Percentiles rank a stretch among this genome's conserved stretches.
Evolutionary conservation across 2,797 vertebrate genomes (phyloP).

Genomic region (Echiichthys vipera): DNA sequence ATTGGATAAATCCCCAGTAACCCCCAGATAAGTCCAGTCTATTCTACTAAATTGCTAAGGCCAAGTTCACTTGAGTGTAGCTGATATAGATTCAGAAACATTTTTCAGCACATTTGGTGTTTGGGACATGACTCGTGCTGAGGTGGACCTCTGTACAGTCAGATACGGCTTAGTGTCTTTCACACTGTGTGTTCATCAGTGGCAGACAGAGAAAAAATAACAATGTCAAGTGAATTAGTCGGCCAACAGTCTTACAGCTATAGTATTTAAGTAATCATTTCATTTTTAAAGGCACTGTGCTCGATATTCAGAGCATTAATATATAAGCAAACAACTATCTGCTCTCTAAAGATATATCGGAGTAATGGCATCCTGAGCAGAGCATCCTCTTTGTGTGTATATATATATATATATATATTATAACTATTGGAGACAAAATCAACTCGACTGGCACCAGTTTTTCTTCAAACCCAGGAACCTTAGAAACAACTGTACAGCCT

Average conservation of each 20-base stretch:
- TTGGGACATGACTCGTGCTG: constrained; percentile 30
- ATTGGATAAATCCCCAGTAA: background rate
- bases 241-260: background rate
- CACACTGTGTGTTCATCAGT: constrained; percentile 19
- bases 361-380: too few species aligned
- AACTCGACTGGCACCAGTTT: too few species aligned
- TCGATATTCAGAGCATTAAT: too few species aligned
- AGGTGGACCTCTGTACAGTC: constrained; percentile 15
- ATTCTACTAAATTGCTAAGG: background rate
- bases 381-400: too few species aligned
- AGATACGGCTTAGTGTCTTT: constrained; percentile 17
- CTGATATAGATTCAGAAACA: constrained; percentile 26
- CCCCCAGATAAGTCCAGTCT: background rate
- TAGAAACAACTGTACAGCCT: too few species aligned
- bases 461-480: too few species aligned
- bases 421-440: too few species aligned
- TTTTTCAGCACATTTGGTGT: constrained; percentile 30
- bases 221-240: constrained; percentile 17
- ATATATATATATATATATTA: too few species aligned
- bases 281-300: too few species aligned
- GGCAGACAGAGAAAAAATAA: constrained; percentile 21
- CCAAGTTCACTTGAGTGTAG: constrained; percentile 1
- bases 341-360: too few species aligned
- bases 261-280: background rate
- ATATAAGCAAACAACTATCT: too few species aligned